These are phyloP conservation scores for Varroa destructor DNA, from an alignment of 1,140 invertebrate species.

Conservation along the genomic window DNA sequence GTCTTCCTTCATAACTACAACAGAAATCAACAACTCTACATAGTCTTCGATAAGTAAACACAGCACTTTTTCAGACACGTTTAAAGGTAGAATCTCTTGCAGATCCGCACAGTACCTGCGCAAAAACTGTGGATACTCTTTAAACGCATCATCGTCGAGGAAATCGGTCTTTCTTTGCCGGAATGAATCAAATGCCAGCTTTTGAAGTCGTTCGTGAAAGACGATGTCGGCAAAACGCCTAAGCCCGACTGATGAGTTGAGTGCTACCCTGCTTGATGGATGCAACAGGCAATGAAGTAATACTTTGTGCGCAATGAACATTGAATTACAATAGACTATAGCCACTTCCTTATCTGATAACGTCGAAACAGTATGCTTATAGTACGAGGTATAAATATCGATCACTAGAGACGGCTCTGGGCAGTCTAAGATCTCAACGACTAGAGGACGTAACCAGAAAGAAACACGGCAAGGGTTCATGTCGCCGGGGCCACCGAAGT, in stretches of 20 bases:
- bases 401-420: not conserved
- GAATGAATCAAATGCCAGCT: not conserved
- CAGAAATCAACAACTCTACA: not conserved
- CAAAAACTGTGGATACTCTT: not conserved
- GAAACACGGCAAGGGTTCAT: conserved; percentile 3
- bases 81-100: not conserved
- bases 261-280: not conserved
- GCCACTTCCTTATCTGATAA: not conserved
- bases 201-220: not conserved
- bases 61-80: not conserved
- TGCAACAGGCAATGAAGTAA: conserved; percentile 3
- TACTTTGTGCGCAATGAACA: conserved; percentile 26
- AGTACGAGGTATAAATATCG: conserved; percentile 5
- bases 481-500: conserved; percentile 14
- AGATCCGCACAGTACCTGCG: not conserved
- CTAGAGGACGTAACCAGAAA: conserved; percentile 6
- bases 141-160: not conserved
- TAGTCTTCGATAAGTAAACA: not conserved
- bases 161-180: not conserved
- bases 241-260: not conserved
- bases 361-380: not conserved
- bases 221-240: not conserved
- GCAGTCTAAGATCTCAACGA: not conserved
- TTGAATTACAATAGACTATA: conserved; percentile 10
- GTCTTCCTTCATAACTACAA: conserved; percentile 6